Conservation (phyloP, 2,888 invertebrate genomes). For the Leucophenga maculata region DNA sequence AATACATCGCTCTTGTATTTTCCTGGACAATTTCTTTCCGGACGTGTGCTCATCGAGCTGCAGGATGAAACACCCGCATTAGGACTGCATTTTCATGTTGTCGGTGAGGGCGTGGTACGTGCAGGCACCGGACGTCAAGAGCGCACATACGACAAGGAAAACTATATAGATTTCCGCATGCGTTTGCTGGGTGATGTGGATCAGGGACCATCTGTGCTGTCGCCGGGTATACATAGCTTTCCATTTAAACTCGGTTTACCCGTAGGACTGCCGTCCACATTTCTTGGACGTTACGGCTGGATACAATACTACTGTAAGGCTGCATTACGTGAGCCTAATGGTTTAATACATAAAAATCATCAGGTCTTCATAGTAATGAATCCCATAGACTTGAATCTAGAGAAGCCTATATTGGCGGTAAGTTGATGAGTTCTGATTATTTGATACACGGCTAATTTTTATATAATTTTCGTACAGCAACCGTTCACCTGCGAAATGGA, state of each 20-base stretch:
- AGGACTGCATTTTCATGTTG: slow-evolving; percentile 93
- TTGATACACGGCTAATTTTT: not conserved
- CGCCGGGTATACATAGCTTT: slow-evolving; percentile 95
- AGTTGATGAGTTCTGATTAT: slow-evolving; percentile 69
- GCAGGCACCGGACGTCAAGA: slow-evolving; percentile 86
- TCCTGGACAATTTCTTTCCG: slow-evolving; percentile 93
- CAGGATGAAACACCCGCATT: slow-evolving; percentile 94
- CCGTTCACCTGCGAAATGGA: slow-evolving; percentile 93
- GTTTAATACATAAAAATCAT: slow-evolving; percentile 93
- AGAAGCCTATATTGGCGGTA: slow-evolving; percentile 89
- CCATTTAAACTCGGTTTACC: slow-evolving; percentile 94
- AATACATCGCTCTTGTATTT: slow-evolving; percentile 94
- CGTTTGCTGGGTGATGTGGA: slow-evolving; percentile 89
- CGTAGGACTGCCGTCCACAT: slow-evolving; percentile 91
- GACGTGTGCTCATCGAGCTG: slow-evolving; percentile 91
- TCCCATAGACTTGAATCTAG: slow-evolving; percentile 92
- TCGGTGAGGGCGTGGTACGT: slow-evolving; percentile 94
- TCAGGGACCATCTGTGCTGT: slow-evolving; percentile 86
- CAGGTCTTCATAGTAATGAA: slow-evolving; percentile 98
- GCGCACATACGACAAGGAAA: slow-evolving; percentile 90
- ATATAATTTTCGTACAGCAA: slow-evolving; percentile 77
- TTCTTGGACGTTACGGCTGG: slow-evolving; percentile 94
- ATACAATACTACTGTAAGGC: slow-evolving; percentile 95
- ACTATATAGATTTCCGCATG: slow-evolving; percentile 96
- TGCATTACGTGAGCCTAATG: slow-evolving; percentile 86